Conservation (phyloP, 2,113 vertebrate species). For the Larimichthys polyactis region DNA sequence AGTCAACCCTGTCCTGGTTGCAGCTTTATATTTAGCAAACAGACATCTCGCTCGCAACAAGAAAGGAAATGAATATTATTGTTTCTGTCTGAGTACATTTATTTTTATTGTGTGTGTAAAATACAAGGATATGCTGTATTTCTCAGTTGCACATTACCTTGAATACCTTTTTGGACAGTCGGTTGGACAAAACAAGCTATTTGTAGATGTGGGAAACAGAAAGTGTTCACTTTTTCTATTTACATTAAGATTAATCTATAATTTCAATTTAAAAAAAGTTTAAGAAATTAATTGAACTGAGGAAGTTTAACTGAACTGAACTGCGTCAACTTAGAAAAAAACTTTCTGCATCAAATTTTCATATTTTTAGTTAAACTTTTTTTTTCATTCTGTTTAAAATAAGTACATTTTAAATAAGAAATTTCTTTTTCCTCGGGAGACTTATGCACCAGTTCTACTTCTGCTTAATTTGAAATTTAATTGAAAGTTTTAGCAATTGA, state of each 20-base stretch:
- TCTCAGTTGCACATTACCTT: not conserved
- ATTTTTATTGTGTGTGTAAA: not conserved
- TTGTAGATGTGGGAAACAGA: not conserved
- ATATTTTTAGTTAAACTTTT: not conserved
- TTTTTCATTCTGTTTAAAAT: slow-evolving; percentile 2
- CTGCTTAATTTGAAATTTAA: slow-evolving; percentile 23
- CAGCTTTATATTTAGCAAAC: not conserved
- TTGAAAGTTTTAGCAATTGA: slow-evolving; percentile 42
- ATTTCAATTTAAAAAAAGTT: too few species aligned
- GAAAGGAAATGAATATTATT: too few species aligned
- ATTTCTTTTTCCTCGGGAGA: not conserved
- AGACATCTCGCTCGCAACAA: not conserved
- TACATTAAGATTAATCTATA: not conserved
- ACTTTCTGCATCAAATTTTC: slow-evolving; percentile 8
- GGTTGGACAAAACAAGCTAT: not conserved
- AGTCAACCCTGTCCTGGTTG: not conserved
- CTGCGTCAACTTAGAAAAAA: not conserved
- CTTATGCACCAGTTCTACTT: not conserved
- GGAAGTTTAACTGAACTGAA: not conserved
- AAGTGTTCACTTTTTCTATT: not conserved
- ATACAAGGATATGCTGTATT: not conserved
- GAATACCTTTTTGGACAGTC: not conserved
- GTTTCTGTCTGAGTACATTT: not conserved
- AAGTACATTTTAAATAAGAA: slow-evolving; percentile 7
- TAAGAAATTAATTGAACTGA: not conserved